These are phyloP conservation scores for Luffia ferchaultella DNA, from an alignment of 2,888 invertebrate species.

Conservation along the genomic window DNA sequence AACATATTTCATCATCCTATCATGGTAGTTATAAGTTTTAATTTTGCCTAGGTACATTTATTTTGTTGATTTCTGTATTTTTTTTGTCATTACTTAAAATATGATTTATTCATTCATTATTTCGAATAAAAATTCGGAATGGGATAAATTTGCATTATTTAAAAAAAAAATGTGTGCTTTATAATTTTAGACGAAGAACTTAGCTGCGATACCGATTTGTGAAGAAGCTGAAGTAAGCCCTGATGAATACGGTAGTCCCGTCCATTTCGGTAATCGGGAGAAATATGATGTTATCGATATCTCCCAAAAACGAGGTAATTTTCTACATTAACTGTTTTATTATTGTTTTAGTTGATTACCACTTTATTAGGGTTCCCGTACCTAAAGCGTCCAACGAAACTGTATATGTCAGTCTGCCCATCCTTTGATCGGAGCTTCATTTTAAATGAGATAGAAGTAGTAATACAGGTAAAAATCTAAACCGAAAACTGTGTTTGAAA, in stretches of 20 bases:
- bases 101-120: neutral
- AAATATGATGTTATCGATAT: slow-evolving; percentile 61
- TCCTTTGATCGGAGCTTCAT: too few relatives aligned
- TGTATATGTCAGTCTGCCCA: too few relatives aligned
- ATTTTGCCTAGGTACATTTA: neutral
- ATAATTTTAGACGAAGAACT: slow-evolving; percentile 54
- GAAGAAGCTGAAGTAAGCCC: slow-evolving; percentile 71
- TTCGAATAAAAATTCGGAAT: neutral
- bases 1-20: neutral
- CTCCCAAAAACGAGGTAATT: slow-evolving; percentile 69
- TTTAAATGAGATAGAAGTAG: too few relatives aligned
- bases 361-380: too few relatives aligned
- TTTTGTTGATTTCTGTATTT: neutral
- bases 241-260: slow-evolving; percentile 66
- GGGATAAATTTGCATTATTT: neutral
- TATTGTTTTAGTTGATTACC: too few relatives aligned
- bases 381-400: too few relatives aligned
- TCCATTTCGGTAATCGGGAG: slow-evolving; percentile 38
- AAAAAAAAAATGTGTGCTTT: neutral
- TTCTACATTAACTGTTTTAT: too few relatives aligned
- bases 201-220: slow-evolving; percentile 71
- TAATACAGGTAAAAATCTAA: too few relatives aligned
- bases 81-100: slow-evolving; percentile 9
- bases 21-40: neutral
- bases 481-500: too few relatives aligned